These are phyloP conservation scores for Euwallacea fornicatus DNA, from an alignment of 1,140 invertebrate species.

Conservation along the genomic window DNA sequence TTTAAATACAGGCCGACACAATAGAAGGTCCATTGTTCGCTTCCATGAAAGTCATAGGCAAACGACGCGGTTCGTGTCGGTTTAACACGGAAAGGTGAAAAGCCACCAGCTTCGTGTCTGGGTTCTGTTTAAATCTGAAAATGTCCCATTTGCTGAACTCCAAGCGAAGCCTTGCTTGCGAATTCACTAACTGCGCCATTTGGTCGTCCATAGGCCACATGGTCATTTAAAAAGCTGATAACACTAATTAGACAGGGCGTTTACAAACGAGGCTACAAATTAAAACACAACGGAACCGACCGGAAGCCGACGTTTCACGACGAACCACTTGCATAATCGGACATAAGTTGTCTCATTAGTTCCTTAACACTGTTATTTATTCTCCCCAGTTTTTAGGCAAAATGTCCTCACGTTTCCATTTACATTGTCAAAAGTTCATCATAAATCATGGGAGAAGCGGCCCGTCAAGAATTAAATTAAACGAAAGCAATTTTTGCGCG, in stretches of 20 bases:
- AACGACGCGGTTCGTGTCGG: conserved; percentile 11
- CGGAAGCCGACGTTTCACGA: conserved; percentile 14
- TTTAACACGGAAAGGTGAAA: conserved; percentile 10
- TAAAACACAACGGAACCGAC: conserved; percentile 11
- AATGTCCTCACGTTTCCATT: not conserved
- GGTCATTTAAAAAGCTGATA: not conserved
- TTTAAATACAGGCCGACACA: conserved; percentile 23
- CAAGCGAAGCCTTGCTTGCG: too few relatives aligned
- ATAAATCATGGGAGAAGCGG: conserved; percentile 14
- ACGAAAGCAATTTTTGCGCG: conserved; percentile 15
- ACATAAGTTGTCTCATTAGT: conserved; percentile 23
- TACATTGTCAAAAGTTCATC: conserved; percentile 6
- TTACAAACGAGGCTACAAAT: conserved; percentile 16
- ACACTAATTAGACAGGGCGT: conserved; percentile 12
- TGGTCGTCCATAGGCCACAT: not conserved
- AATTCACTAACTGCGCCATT: not conserved
- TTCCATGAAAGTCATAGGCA: conserved; percentile 26
- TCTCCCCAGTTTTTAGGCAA: not conserved
- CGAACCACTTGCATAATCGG: conserved; percentile 10
- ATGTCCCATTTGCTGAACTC: too few relatives aligned
- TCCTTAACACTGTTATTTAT: conserved; percentile 15
- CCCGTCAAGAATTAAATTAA: conserved; percentile 20
- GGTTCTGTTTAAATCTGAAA: too few relatives aligned
- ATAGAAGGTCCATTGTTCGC: conserved; percentile 21
- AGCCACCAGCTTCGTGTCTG: not conserved